These are phyloP conservation scores for Pteropus rufus DNA, from an alignment of 2,797 vertebrate genomes.

Conservation along the genomic window DNA sequence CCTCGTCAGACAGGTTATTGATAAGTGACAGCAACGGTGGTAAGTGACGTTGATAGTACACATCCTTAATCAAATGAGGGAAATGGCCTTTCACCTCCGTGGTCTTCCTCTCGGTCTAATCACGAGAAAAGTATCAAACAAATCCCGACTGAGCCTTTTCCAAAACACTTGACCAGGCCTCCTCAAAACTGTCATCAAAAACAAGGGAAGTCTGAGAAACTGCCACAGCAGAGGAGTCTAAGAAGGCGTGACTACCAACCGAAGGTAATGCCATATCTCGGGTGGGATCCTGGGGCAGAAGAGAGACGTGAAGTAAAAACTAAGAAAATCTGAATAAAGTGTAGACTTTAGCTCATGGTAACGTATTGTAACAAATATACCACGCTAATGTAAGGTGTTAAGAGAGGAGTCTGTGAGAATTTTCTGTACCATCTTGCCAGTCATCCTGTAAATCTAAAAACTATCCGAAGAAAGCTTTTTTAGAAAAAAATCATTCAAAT, in stretches of 20 bases:
- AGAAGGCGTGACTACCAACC: background rate
- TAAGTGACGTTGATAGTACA: background rate
- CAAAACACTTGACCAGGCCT: background rate
- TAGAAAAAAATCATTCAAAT: background rate
- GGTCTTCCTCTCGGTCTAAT: background rate
- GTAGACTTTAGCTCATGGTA: background rate
- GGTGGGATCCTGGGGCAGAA: background rate
- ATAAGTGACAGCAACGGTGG: background rate
- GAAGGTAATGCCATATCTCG: background rate
- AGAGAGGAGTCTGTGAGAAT: background rate
- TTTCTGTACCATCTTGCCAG: background rate
- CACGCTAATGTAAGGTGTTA: background rate
- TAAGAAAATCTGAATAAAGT: background rate
- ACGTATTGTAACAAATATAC: background rate
- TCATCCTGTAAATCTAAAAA: constrained; percentile 4
- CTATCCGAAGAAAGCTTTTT: background rate
- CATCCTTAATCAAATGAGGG: background rate
- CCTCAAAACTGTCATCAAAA: background rate
- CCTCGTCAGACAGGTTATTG: background rate
- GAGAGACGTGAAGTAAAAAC: background rate
- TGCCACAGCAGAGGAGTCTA: background rate
- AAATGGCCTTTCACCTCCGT: background rate
- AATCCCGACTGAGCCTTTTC: background rate
- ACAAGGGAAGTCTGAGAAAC: background rate
- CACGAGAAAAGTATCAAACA: background rate